Percentiles rank a stretch among this genome's conserved stretches.
These are phyloP conservation scores for Helarctos malayanus DNA, from an alignment of 2,797 vertebrate genomes.

Conservation along the genomic window DNA sequence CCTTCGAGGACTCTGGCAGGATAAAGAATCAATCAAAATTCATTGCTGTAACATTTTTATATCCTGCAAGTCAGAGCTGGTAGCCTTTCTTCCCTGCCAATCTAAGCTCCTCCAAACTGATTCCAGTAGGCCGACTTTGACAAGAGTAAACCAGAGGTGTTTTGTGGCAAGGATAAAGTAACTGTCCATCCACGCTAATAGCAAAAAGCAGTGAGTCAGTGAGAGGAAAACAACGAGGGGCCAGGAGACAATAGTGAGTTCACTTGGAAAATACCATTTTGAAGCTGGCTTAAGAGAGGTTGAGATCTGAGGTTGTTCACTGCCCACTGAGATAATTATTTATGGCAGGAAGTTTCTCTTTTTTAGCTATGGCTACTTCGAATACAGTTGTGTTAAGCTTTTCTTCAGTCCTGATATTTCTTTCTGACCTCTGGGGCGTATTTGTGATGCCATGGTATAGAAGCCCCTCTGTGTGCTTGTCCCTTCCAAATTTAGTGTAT, in stretches of 20 bases:
- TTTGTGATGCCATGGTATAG: too few relatives aligned
- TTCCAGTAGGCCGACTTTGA: not conserved
- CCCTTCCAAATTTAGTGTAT: not conserved
- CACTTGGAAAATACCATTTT: not conserved
- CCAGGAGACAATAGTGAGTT: not conserved
- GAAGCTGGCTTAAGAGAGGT: constrained; percentile 22
- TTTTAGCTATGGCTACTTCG: not conserved
- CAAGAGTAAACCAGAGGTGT: not conserved
- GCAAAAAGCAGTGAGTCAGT: not conserved
- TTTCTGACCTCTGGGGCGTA: not conserved
- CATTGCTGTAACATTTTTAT: constrained; percentile 37
- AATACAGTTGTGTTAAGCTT: not conserved
- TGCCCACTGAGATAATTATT: constrained; percentile 20
- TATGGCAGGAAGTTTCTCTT: constrained; percentile 40
- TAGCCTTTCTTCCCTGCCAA: constrained; percentile 43
- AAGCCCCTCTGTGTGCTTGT: not conserved
- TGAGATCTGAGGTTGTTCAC: not conserved
- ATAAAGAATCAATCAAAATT: constrained; percentile 54
- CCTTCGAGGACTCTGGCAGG: constrained; percentile 15
- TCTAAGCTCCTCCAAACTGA: constrained; percentile 38
- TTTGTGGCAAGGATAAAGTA: constrained; percentile 45
- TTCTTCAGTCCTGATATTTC: not conserved
- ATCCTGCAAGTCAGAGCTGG: constrained; percentile 23
- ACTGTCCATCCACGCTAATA: not conserved
- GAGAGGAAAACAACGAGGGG: not conserved